phyloP scores from a whole-genome alignment of 2,888 invertebrate genomes.

The Pimpla rufipes region DNA sequence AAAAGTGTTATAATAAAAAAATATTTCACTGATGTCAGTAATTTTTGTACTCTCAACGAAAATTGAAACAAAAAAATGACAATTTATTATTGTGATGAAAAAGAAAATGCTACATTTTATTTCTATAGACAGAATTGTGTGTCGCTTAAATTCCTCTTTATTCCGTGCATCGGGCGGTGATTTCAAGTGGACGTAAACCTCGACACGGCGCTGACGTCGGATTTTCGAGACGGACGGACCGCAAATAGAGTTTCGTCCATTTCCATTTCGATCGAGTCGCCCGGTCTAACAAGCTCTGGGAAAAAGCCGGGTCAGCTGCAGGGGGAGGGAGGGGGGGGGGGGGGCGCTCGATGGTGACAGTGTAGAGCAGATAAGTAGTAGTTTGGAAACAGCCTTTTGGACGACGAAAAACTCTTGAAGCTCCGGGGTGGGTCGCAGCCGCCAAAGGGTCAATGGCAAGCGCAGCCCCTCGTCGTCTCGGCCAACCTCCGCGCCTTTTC shows the following conservation, averaged over 20 bases:
- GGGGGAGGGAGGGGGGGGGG: background rate
- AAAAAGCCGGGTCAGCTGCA: slow-evolving; percentile 20
- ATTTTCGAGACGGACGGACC: slow-evolving; percentile 19
- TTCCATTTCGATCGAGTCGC: slow-evolving; percentile 25
- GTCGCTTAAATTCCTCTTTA: background rate
- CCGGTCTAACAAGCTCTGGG: slow-evolving; percentile 18
- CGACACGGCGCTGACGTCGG: slow-evolving; percentile 9
- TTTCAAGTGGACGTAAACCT: background rate
- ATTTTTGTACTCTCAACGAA: too few relatives aligned
- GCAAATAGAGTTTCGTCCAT: slow-evolving; percentile 12
- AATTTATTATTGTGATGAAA: too few relatives aligned
- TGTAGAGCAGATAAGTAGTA: slow-evolving; percentile 6
- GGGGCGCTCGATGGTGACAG: slow-evolving; percentile 10
- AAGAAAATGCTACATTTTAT: too few relatives aligned
- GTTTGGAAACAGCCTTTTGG: slow-evolving; percentile 15
- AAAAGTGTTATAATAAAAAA: too few relatives aligned
- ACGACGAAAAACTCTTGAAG: slow-evolving; percentile 41
- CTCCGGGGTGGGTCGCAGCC: slow-evolving; percentile 14
- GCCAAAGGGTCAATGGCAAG: slow-evolving; percentile 48
- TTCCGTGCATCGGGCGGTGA: background rate
- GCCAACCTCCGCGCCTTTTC: slow-evolving; percentile 22
- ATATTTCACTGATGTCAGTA: too few relatives aligned
- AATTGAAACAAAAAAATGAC: too few relatives aligned
- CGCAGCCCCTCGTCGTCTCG: background rate
- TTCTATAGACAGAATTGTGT: background rate